Evolutionary conservation across 2,797 vertebrate genomes (phyloP), one percentile per base, ranked within the genome.

Genomic region (Danio choprae): DNA sequence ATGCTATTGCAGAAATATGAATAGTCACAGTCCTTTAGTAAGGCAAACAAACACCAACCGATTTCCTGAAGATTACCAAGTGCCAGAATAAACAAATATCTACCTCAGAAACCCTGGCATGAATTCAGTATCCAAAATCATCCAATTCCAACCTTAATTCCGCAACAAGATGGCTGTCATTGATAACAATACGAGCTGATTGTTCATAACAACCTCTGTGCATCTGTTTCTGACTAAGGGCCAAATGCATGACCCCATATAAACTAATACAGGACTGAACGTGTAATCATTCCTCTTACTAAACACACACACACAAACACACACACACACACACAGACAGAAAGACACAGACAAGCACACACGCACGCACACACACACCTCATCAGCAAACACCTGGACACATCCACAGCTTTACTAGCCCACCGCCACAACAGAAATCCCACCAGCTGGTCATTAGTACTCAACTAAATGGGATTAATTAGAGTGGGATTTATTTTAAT

Each of bases 391-490:
- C 90, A 89, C 90, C 88, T 87, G 38, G 18, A 79, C 82, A 88
- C 81, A 80, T 90, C 89, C 83, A 80, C 89, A 87, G 79, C 2
- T 87, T 29, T 82, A 89, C 86, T 63, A 51, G 84, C 12, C 74
- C 63, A 50, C 81, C 48, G 71, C 74, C 81, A 59, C 56, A 84
- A 80, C 83, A 86, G 76, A 80, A 89, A 88, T 74, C 77, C 55
- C 84, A 79, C 84, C 89, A 89, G 91, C 88, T 91, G 90, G 83
- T 90, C 83, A 87, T 89, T 90, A 89, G 84, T 79, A 10, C 41
- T 86, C 89, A 82, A 89, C 88, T 82, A 88, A 91, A 92, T 90
- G 1, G 86, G 88, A 92, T 92, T 88, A 89, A 91, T 91, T 86
- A 87, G 86, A 81, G 84, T 46, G 76, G 5, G 79, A 83, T 73